These are phyloP conservation scores for Cephalotes varians DNA, from an alignment of 2,888 invertebrate species.

Conservation along the genomic window DNA sequence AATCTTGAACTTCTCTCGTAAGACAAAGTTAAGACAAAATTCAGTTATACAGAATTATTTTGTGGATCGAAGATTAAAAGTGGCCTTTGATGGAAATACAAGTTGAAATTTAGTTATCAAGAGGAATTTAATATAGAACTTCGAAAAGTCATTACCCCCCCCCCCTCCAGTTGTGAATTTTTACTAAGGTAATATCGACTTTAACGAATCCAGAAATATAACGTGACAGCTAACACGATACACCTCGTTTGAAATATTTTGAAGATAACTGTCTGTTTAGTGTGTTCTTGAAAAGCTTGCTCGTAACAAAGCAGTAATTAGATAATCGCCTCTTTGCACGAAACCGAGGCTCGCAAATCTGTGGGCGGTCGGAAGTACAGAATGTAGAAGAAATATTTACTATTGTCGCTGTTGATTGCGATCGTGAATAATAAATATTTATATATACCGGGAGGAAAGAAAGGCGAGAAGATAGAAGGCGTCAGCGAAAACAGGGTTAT, in stretches of 20 bases:
- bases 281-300: neutral
- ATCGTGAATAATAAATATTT: constrained; percentile 41
- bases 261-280: neutral
- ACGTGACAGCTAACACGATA: neutral
- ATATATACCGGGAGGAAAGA: neutral
- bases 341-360: neutral
- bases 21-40: constrained; percentile 12
- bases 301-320: constrained; percentile 9
- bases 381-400: constrained; percentile 4
- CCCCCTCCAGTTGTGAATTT: constrained; percentile 18
- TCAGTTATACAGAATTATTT: constrained; percentile 30
- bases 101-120: neutral
- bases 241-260: neutral
- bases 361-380: neutral
- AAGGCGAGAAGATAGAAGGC: constrained; percentile 21
- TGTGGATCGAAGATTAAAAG: constrained; percentile 31
- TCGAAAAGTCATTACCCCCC: constrained; percentile 17
- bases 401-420: constrained; percentile 31
- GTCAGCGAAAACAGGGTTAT: constrained; percentile 60
- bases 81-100: constrained; percentile 17
- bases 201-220: constrained; percentile 6
- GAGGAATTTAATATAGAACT: constrained; percentile 26
- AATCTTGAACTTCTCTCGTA: neutral
- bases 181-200: neutral
- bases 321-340: constrained; percentile 16